Evolutionary conservation across 2,113 vertebrate genomes (phyloP), one percentile per base, ranked within the genome.

Genomic region (Amblyopsis rosae): DNA sequence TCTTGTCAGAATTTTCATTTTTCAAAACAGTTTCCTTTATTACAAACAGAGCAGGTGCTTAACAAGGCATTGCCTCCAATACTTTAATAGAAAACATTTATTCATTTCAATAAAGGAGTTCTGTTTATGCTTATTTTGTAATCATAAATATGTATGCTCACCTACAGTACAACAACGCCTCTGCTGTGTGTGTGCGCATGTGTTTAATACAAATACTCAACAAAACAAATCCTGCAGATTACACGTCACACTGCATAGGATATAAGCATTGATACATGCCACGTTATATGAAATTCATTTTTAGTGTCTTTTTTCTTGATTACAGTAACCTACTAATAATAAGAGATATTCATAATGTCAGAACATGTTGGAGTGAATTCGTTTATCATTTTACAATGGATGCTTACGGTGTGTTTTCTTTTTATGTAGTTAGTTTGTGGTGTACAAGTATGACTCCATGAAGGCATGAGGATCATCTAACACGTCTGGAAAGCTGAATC

Each of bases 1-100:
- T 84, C 69, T 79, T 70, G 81, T 86, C 78, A 65, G 57, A 83
- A 76, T 80, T 83, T 79, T 82, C 62, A 79, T 81, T 82, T 88
- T 75, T 85, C 80, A 86, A 83, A 68, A 78, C 76, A 60, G 68
- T 69, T 72, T 76, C 47, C 81, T 76, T 82, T 74, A 80, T 72
- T 73, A 76, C 74, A 80, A 80, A 64, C 41, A 55, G 70, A 62
- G 65, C 67, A 72, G 76, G 71, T 82, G 76, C 67, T 79, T 76
- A 80, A 87, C 67, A 77, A 75, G 12, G 12, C 70, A 75, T 81
- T 73, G 76, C 76, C 73, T 76, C 26, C 62, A 82, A 75, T 62
- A 15, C 41, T 70, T 66, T 65, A 19, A 10, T 6, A 67, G n/a
- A 62, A 84, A 80, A 62, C 46, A 70, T 79, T 26, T 55, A 64